Conservation (phyloP, 2,888 invertebrate genomes). For the Eristalis pertinax region DNA sequence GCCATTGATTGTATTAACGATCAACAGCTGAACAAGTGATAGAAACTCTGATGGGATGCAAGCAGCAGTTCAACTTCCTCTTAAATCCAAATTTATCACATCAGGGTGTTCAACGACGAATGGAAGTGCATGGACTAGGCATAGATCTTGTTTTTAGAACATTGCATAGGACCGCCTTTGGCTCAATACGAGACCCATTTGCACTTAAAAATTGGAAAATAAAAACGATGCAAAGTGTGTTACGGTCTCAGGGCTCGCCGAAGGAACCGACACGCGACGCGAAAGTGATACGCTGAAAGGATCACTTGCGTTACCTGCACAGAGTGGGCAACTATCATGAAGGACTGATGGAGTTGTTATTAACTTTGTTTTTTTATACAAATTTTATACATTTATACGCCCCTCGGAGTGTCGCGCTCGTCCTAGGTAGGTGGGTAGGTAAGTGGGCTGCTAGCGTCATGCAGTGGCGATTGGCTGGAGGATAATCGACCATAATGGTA, state of each 20-base stretch:
- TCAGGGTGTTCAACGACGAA: constrained; percentile 84
- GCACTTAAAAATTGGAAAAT: constrained; percentile 86
- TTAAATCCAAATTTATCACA: constrained; percentile 85
- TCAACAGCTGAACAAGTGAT: constrained; percentile 77
- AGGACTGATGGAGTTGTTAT: background rate
- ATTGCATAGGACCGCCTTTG: constrained; percentile 85
- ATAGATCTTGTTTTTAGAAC: constrained; percentile 85
- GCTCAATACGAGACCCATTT: constrained; percentile 84
- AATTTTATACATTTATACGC: no score
- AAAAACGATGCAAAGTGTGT: constrained; percentile 83
- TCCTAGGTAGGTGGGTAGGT: no score
- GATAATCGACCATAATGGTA: no score
- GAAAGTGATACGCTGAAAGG: constrained; percentile 76
- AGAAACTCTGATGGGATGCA: constrained; percentile 79
- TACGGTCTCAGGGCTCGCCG: constrained; percentile 79
- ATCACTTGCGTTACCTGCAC: constrained; percentile 75
- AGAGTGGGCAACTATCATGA: constrained; percentile 73
- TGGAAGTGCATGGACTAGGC: constrained; percentile 85
- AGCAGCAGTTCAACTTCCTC: constrained; percentile 81
- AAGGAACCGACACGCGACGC: constrained; percentile 73
- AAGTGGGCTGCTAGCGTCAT: no score
- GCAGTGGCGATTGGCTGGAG: no score
- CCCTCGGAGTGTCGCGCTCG: no score
- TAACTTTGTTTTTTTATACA: background rate
- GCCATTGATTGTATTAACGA: constrained; percentile 73